phyloP scores from a whole-genome alignment of 37 sponge, comb jelly and placozoan genomes.

The Crambe crambe region DNA sequence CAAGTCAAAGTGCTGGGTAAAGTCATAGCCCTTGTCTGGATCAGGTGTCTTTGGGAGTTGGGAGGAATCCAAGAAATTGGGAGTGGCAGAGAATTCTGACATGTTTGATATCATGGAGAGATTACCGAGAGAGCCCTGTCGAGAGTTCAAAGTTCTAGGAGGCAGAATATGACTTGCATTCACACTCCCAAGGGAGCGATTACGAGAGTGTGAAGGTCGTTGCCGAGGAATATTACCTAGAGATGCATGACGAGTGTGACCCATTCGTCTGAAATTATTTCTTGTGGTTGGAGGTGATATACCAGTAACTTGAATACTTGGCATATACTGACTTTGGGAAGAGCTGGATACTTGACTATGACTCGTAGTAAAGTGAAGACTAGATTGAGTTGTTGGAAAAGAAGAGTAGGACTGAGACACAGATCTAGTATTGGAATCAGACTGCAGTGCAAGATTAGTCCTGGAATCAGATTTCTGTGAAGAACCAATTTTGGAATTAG shows the following conservation, averaged over 20 bases:
- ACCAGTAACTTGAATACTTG: not conserved
- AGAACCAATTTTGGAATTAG: not conserved
- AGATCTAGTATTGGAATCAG: not conserved
- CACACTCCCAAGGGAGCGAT: slow-evolving; percentile 23
- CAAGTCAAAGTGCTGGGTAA: slow-evolving; percentile 57
- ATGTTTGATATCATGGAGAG: slow-evolving; percentile 5
- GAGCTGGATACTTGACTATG: not conserved
- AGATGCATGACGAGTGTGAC: slow-evolving; percentile 13
- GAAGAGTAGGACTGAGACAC: not conserved
- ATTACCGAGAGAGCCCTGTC: slow-evolving; percentile 8
- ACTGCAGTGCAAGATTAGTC: not conserved
- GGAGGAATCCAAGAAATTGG: not conserved
- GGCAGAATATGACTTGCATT: not conserved
- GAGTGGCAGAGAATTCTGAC: not conserved
- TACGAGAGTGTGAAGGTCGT: slow-evolving; percentile 13
- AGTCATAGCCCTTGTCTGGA: slow-evolving; percentile 59
- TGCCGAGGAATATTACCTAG: slow-evolving; percentile 7
- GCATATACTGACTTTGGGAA: not conserved
- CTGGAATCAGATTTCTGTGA: not conserved
- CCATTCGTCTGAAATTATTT: not conserved
- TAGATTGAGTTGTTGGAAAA: not conserved
- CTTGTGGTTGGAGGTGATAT: not conserved
- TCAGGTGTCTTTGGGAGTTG: slow-evolving; percentile 3
- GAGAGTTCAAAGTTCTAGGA: not conserved
- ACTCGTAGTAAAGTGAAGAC: not conserved